Conservation (phyloP, 53 echinoderm and acorn worm genomes). For the Glandiceps talaboti region DNA sequence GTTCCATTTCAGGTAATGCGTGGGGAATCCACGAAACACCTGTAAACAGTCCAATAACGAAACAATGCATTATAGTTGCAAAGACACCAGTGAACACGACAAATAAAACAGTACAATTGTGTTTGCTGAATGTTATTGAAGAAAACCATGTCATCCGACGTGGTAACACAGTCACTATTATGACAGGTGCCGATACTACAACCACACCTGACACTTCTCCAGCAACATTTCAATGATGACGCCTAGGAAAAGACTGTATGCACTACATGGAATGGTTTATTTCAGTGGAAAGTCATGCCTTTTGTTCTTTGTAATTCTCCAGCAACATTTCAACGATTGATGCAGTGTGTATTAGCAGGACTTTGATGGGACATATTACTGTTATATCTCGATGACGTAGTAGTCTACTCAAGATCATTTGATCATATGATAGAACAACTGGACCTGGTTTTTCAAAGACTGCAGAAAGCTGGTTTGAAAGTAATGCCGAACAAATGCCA, state of each 20-base stretch:
- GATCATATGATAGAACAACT: slow-evolving; percentile 21
- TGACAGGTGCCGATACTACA: too few species aligned
- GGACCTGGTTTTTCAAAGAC: slow-evolving; percentile 1
- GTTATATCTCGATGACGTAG: slow-evolving; percentile 36
- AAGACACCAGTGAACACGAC: too few species aligned
- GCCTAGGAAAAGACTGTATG: slow-evolving; percentile 30
- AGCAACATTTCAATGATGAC: slow-evolving; percentile 24
- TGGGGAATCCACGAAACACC: too few species aligned
- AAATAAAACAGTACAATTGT: too few species aligned
- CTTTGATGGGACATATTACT: slow-evolving; percentile 39
- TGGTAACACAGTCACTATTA: too few species aligned
- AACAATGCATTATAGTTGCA: too few species aligned
- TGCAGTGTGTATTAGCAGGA: slow-evolving; percentile 31
- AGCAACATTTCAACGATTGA: slow-evolving; percentile 30
- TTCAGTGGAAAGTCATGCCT: slow-evolving; percentile 32
- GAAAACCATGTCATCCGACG: too few species aligned
- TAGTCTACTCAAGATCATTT: slow-evolving; percentile 26
- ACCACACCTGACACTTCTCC: too few species aligned
- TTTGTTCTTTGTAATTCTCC: slow-evolving; percentile 38
- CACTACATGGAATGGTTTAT: slow-evolving; percentile 20
- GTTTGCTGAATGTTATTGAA: too few species aligned
- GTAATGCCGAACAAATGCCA: slow-evolving; percentile 22
- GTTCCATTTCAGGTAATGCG: too few species aligned
- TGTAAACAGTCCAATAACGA: too few species aligned
- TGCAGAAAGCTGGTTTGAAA: slow-evolving; percentile 12